Evolutionary conservation across 2,888 invertebrate species (phyloP).

Genomic region (Bruchidius siliquastri): DNA sequence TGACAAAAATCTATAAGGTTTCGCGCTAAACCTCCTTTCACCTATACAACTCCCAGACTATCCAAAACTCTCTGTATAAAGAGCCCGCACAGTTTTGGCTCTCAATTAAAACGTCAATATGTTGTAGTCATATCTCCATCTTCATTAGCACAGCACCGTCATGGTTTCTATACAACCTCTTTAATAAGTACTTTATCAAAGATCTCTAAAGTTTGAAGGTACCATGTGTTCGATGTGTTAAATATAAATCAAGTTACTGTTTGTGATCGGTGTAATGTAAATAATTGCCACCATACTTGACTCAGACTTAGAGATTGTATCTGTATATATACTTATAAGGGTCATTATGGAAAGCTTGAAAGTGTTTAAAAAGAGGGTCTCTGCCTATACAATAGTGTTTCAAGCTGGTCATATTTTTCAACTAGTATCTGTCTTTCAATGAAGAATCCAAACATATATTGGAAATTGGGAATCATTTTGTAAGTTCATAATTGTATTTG

Average conservation of each 20-base stretch:
- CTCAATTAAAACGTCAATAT: not conserved
- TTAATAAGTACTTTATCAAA: not conserved
- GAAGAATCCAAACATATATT: too few species aligned
- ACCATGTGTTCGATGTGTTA: constrained; percentile 5
- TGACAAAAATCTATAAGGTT: too few species aligned
- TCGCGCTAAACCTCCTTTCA: too few species aligned
- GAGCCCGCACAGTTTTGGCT: not conserved
- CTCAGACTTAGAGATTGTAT: not conserved
- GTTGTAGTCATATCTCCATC: not conserved
- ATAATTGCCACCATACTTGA: constrained; percentile 16
- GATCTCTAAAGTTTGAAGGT: not conserved
- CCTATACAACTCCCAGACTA: too few species aligned
- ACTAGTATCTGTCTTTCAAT: not conserved
- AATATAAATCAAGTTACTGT: constrained; percentile 16
- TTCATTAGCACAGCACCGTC: not conserved
- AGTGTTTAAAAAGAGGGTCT: not conserved
- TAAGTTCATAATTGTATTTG: too few species aligned
- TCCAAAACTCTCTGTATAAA: not conserved
- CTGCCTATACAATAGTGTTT: not conserved
- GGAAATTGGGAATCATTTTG: too few species aligned
- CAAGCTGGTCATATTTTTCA: not conserved
- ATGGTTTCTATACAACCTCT: not conserved
- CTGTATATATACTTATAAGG: not conserved
- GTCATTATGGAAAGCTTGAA: not conserved
- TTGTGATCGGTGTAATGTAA: constrained; percentile 13